These are phyloP conservation scores for Australoheros facetus DNA, from an alignment of 2,797 vertebrate genomes.

Conservation along the genomic window DNA sequence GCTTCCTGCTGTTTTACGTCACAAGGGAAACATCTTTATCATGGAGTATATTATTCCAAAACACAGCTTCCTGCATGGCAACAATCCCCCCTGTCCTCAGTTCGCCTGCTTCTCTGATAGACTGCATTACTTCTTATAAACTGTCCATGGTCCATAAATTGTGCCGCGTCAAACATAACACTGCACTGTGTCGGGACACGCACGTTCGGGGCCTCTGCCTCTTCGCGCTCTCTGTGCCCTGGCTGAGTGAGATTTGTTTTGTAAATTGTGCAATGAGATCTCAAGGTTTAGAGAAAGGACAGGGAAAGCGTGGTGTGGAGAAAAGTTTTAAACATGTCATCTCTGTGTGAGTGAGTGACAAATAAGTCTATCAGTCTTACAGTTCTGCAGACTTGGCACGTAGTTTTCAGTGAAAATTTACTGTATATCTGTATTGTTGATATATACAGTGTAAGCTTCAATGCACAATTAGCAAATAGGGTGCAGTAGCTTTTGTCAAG, in stretches of 20 bases:
- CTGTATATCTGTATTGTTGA: neutral
- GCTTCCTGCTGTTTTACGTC: slow-evolving; percentile 93
- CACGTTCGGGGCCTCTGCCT: slow-evolving; percentile 72
- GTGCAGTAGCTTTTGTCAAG: neutral
- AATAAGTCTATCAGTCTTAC: slow-evolving; percentile 1
- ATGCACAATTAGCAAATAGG: neutral
- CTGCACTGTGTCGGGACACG: slow-evolving; percentile 82
- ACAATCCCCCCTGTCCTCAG: slow-evolving; percentile 86
- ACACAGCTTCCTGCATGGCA: slow-evolving; percentile 91
- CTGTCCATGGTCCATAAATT: slow-evolving; percentile 98
- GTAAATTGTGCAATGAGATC: slow-evolving; percentile 59
- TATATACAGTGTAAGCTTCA: neutral
- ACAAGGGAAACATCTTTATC: slow-evolving; percentile 93
- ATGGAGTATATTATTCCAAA: slow-evolving; percentile 94
- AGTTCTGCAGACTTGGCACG: neutral
- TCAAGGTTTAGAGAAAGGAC: slow-evolving; percentile 35
- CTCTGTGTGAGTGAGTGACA: slow-evolving; percentile 1
- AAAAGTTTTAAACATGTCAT: slow-evolving; percentile 13
- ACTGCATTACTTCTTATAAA: slow-evolving; percentile 96
- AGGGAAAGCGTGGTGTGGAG: neutral
- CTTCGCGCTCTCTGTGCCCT: slow-evolving; percentile 24
- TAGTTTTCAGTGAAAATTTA: neutral
- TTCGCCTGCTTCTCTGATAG: slow-evolving; percentile 90
- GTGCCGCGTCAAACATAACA: slow-evolving; percentile 87
- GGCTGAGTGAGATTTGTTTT: slow-evolving; percentile 63